Percentiles rank a stretch among this genome's conserved stretches.
These are phyloP conservation scores for Hypena proboscidalis DNA, from an alignment of 2,888 invertebrate genomes.

Conservation along the genomic window DNA sequence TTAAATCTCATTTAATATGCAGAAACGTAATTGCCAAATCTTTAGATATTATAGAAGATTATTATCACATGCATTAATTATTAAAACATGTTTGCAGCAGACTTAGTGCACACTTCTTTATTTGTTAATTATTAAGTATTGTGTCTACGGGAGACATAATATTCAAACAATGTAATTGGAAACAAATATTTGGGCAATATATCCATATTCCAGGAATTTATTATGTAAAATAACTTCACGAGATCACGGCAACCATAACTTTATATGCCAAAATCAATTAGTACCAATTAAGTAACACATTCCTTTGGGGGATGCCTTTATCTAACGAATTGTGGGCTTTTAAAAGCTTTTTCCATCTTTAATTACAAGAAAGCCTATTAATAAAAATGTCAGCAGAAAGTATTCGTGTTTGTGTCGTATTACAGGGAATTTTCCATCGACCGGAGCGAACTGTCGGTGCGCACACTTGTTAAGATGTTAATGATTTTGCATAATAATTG, in stretches of 20 bases:
- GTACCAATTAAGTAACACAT: not conserved
- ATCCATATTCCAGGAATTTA: too few relatives aligned
- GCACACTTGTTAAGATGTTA: conserved; percentile 68
- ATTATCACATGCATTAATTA: too few relatives aligned
- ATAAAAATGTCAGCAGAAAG: conserved; percentile 10
- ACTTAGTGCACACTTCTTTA: too few relatives aligned
- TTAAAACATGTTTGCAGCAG: too few relatives aligned
- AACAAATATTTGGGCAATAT: too few relatives aligned
- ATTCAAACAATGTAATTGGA: too few relatives aligned
- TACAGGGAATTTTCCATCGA: conserved; percentile 54
- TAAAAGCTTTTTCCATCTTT: conserved; percentile 4
- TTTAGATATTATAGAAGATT: too few relatives aligned
- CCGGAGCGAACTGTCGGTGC: conserved; percentile 49
- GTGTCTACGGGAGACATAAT: too few relatives aligned
- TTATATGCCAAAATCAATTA: not conserved
- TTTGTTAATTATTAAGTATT: too few relatives aligned
- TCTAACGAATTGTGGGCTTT: not conserved
- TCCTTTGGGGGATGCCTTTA: not conserved
- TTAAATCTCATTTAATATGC: too few relatives aligned
- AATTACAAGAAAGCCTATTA: conserved; percentile 4
- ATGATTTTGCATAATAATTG: conserved; percentile 80
- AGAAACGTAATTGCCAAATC: too few relatives aligned
- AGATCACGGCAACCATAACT: not conserved
- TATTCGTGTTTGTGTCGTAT: conserved; percentile 22
- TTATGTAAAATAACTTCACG: too few relatives aligned